Conservation (phyloP, 2,797 vertebrate genomes). For the Coregonus sp. region DNA sequence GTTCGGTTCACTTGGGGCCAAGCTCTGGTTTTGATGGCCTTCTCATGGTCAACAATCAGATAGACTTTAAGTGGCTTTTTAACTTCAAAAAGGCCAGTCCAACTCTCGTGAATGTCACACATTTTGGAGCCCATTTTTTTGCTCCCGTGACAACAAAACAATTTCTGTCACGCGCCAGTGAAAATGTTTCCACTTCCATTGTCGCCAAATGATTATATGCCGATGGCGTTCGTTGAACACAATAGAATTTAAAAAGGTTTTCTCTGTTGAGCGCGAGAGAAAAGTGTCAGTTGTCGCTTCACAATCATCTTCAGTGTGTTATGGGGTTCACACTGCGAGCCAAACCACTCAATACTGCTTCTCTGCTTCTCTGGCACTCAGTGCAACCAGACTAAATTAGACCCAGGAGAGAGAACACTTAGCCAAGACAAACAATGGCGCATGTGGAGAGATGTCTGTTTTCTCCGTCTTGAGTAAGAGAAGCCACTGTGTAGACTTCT, state of each 20-base stretch:
- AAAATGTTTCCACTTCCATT: background rate
- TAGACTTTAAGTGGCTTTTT: background rate
- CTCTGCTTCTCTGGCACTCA: constrained; percentile 21
- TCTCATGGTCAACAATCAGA: background rate
- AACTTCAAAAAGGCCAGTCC: too few species aligned
- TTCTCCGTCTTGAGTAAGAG: constrained; percentile 16
- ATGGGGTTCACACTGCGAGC: background rate
- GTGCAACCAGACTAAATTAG: constrained; percentile 46
- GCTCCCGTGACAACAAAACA: background rate
- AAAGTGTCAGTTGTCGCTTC: background rate
- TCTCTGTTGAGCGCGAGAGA: background rate
- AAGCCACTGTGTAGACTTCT: constrained; percentile 34
- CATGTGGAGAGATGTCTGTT: constrained; percentile 49
- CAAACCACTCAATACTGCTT: constrained; percentile 18
- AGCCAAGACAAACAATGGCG: constrained; percentile 51
- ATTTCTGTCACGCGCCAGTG: background rate
- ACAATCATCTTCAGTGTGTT: constrained; percentile 9
- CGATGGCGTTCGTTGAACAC: background rate
- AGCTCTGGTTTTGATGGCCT: background rate
- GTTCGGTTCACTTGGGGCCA: background rate
- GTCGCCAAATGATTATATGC: background rate
- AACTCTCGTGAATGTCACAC: too few species aligned
- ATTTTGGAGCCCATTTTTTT: too few species aligned
- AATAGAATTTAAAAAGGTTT: background rate
- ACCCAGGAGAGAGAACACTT: constrained; percentile 48